Evolutionary conservation across 1,140 invertebrate genomes (phyloP).

Genomic region (Physella acuta): DNA sequence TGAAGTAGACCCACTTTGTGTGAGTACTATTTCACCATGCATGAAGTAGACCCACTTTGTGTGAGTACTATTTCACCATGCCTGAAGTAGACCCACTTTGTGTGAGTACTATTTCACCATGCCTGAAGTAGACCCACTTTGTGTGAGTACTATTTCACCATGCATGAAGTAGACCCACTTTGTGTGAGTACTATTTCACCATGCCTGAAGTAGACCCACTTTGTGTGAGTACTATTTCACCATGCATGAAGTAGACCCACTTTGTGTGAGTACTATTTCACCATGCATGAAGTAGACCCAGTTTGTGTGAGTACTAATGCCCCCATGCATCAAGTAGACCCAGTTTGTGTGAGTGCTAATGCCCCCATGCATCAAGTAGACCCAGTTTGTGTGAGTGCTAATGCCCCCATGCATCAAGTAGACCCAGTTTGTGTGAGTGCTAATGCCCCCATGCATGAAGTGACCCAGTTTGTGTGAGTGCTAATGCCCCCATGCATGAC

Average conservation of each 20-base stretch:
- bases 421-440: background rate
- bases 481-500: background rate
- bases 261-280: background rate
- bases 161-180: background rate
- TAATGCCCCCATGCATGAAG: background rate
- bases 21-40: background rate
- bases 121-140: background rate
- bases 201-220: background rate
- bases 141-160: background rate
- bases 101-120: background rate
- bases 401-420: background rate
- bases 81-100: background rate
- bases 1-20: background rate
- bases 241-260: no score
- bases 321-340: background rate
- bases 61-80: background rate
- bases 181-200: background rate
- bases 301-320: background rate
- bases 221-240: no score
- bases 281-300: background rate
- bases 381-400: background rate
- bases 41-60: background rate
- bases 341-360: background rate
- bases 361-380: background rate
- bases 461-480: background rate